Conservation (phyloP, 2,888 invertebrate genomes). For the Protonemura montana region DNA sequence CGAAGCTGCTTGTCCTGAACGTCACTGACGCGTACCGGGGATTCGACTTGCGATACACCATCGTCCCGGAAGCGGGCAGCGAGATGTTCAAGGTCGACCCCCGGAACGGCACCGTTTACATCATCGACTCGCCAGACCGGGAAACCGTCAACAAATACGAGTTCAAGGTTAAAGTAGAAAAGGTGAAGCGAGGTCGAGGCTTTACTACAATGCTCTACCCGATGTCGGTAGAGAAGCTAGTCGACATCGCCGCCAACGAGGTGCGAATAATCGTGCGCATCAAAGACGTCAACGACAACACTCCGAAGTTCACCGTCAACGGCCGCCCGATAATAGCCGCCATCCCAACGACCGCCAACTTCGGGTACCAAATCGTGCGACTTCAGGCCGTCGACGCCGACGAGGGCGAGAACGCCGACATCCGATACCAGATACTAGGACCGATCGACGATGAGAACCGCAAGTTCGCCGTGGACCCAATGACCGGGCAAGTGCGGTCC, state of each 20-base stretch:
- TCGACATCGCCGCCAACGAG: conserved; percentile 75
- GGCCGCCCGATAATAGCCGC: conserved; percentile 84
- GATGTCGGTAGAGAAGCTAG: conserved; percentile 73
- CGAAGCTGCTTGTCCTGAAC: conserved; percentile 78
- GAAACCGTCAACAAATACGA: conserved; percentile 74
- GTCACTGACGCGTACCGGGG: conserved; percentile 72
- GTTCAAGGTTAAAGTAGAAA: conserved; percentile 64
- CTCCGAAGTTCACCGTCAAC: conserved; percentile 76
- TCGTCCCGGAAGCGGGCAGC: conserved; percentile 56
- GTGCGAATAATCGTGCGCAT: conserved; percentile 81
- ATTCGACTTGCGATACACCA: conserved; percentile 60
- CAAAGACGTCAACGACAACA: conserved; percentile 83
- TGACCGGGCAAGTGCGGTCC: conserved; percentile 77
- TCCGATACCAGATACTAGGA: conserved; percentile 79
- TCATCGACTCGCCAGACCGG: conserved; percentile 77
- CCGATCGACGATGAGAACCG: conserved; percentile 72
- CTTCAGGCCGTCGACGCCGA: conserved; percentile 77
- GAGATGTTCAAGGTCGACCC: conserved; percentile 78
- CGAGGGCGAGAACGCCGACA: conserved; percentile 76
- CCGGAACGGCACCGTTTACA: conserved; percentile 76
- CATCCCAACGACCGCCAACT: conserved; percentile 80
- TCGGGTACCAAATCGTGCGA: conserved; percentile 81
- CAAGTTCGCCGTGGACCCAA: conserved; percentile 79
- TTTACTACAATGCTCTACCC: conserved; percentile 80
- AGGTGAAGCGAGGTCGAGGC: conserved; percentile 67